Base-by-base conservation (phyloP, 1,140 invertebrate genomes). In the Rhopalosiphum padi region DNA sequence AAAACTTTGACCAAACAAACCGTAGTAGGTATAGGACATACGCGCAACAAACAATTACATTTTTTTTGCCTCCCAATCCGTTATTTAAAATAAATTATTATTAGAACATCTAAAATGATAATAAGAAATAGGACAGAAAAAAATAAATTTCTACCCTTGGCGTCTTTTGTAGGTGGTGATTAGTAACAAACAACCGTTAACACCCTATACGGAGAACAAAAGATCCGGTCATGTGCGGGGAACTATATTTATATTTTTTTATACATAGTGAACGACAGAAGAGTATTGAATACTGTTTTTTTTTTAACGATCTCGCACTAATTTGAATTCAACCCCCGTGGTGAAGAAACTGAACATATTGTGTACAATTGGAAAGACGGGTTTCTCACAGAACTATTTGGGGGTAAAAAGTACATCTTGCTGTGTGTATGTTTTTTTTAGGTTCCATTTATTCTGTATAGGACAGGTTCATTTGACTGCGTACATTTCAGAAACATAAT, bases 181-280 rank as follows among this genome's bases (percentile, higher is more conserved):
- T 93, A 93, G 91, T 86, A 83, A 93, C 91, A 86, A 93, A 93
- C 82, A 93, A 93, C 91, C 91, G 91, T 93, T 93, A 93, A 93
- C 91, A 93, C 91, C 91, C 82, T 55, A 88, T 30, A n/a, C 8
- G 23, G 91, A 86, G 91, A 93, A 85, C 68, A 93, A 93, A 93
- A 85, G 53, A 60, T 23, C 53, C 91, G 77, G 48, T 85, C 91
- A 37, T 93, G 82, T 43, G 77, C 41, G 11, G 8, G 37, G 41
- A 90, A 90, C 55, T 90, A 68, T 90, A 90, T 90, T 90, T 90
- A 90, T 68, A 60, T 68, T 53, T 90, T 90, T 60, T 90, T 43
- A 48, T 48, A n/a, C 11, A 86, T 37, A 37, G 30, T 30, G 43
- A 87, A 5, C 51, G 48, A 55, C 35, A 41, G 51, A 89, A 89